Conservation (phyloP, 2,888 invertebrate genomes). For the Ganaspis brasiliensis region DNA sequence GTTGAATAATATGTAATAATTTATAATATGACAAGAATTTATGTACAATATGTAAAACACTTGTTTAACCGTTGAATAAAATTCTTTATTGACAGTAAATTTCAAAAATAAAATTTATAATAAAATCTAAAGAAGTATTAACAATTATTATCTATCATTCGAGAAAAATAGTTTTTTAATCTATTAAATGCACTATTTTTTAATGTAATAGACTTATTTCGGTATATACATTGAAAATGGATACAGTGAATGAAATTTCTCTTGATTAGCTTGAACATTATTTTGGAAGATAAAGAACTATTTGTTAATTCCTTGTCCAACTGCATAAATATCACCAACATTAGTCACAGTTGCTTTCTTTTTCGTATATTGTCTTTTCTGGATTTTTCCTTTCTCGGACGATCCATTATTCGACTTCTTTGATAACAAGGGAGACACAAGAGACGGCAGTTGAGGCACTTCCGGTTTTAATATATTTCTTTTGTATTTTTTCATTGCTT, state of each 20-base stretch:
- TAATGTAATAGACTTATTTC: not conserved
- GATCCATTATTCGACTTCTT: slow-evolving; percentile 54
- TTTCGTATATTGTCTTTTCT: slow-evolving; percentile 63
- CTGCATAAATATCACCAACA: slow-evolving; percentile 73
- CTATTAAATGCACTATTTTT: not conserved
- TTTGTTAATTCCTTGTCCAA: slow-evolving; percentile 71
- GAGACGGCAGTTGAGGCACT: slow-evolving; percentile 57
- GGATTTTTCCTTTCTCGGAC: slow-evolving; percentile 63
- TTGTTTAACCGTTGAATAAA: slow-evolving; percentile 13
- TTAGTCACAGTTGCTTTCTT: slow-evolving; percentile 66
- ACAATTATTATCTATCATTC: not conserved
- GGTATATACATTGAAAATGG: not conserved
- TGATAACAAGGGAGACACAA: slow-evolving; percentile 57
- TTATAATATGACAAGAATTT: not conserved
- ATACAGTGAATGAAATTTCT: not conserved
- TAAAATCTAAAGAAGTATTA: slow-evolving; percentile 30
- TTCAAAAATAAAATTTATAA: slow-evolving; percentile 41
- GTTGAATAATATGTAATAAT: too few species aligned
- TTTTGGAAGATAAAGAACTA: slow-evolving; percentile 43
- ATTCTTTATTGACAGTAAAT: slow-evolving; percentile 15
- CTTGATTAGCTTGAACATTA: not conserved
- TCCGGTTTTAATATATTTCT: slow-evolving; percentile 62
- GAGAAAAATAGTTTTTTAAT: slow-evolving; percentile 6
- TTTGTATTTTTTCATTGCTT: slow-evolving; percentile 73
- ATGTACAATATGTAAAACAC: not conserved